Evolutionary conservation across 2,797 vertebrate genomes (phyloP).

Genomic region (Nannoperca australis): DNA sequence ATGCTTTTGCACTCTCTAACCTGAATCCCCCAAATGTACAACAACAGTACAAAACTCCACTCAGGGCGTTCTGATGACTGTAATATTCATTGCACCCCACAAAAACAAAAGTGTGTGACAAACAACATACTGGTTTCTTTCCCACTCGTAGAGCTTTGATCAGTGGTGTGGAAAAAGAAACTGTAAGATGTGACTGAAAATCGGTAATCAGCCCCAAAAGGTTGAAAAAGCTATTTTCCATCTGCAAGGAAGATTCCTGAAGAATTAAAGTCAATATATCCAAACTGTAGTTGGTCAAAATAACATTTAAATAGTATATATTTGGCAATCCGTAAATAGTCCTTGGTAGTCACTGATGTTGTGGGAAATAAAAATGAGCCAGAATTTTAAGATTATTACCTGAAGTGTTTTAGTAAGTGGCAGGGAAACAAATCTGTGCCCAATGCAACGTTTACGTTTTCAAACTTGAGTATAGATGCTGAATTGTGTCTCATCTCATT

Average conservation of each 20-base stretch:
- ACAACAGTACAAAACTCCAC: neutral
- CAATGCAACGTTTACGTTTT: neutral
- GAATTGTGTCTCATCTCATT: neutral
- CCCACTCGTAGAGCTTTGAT: neutral
- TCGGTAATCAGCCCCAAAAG: neutral
- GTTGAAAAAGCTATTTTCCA: neutral
- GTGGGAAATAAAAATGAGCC: neutral
- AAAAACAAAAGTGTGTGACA: neutral
- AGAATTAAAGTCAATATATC: neutral
- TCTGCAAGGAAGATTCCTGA: neutral
- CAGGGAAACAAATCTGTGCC: neutral
- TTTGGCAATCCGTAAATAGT: neutral
- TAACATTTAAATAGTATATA: neutral
- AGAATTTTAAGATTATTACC: neutral
- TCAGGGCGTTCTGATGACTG: neutral
- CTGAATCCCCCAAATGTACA: neutral
- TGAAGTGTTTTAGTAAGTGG: neutral
- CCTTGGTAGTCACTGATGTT: neutral
- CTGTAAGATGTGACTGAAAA: neutral
- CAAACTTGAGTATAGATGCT: neutral
- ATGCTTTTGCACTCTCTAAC: neutral
- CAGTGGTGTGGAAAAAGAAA: neutral
- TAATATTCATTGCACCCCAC: neutral
- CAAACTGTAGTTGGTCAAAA: neutral
- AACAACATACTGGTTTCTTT: neutral